A percentile compares a stretch with the other conserved stretches of the same genome.
Conservation (phyloP, 2,113 vertebrate species). For the Saimiri boliviensis region DNA sequence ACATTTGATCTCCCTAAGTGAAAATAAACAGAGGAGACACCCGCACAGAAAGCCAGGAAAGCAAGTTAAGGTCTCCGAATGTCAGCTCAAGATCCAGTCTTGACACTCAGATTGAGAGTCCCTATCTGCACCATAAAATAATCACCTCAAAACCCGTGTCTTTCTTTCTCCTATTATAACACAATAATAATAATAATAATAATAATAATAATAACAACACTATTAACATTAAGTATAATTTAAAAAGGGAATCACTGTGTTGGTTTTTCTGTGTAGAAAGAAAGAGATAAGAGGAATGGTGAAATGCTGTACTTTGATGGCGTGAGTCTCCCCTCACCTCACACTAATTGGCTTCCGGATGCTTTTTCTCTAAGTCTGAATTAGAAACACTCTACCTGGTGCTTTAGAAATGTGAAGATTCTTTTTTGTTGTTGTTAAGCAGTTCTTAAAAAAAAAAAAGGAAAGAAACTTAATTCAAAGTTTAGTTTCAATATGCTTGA, state of each 20-base stretch:
- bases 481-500: constrained; percentile 73
- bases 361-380: background rate
- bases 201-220: background rate
- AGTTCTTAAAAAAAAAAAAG: background rate
- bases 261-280: background rate
- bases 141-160: background rate
- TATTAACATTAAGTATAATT: background rate
- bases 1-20: background rate
- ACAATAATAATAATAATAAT: background rate
- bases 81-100: background rate
- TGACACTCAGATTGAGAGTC: background rate
- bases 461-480: constrained; percentile 46
- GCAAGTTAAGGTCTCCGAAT: background rate
- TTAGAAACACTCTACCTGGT: background rate
- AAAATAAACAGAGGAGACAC: background rate
- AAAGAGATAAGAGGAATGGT: background rate
- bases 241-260: background rate
- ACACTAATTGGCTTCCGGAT: background rate
- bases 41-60: background rate
- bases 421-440: constrained; percentile 15
- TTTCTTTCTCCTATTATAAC: background rate
- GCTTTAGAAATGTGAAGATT: constrained; percentile 22
- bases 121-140: background rate
- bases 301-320: background rate
- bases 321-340: background rate